A percentile compares a stretch with the other conserved stretches of the same genome.
Evolutionary conservation across 2,113 vertebrate genomes (phyloP).

Genomic region (Phoenicopterus ruber): DNA sequence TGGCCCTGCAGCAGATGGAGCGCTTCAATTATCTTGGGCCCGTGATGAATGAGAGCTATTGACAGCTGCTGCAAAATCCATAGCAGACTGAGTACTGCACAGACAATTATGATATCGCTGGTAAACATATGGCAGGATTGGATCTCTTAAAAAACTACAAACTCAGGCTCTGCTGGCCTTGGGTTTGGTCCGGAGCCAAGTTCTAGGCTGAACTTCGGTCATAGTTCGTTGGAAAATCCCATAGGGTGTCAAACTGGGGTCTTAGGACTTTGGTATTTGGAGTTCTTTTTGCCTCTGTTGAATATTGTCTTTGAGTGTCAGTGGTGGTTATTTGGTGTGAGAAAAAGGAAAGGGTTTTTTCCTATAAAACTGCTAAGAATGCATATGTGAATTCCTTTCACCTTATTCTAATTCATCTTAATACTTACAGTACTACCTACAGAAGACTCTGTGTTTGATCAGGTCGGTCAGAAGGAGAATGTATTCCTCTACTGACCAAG

Average conservation of each 20-base stretch:
- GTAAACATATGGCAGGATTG: slow-evolving; percentile 58
- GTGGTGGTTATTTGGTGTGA: not conserved
- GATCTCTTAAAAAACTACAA: slow-evolving; percentile 4
- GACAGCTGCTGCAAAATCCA: slow-evolving; percentile 70
- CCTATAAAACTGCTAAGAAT: not conserved
- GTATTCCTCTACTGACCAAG: not conserved
- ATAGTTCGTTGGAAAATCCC: not conserved
- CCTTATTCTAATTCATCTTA: not conserved
- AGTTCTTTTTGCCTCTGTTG: not conserved
- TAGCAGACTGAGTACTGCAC: slow-evolving; percentile 48
- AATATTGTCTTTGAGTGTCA: not conserved
- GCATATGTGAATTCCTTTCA: not conserved
- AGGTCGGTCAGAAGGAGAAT: not conserved
- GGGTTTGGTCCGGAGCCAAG: slow-evolving; percentile 25
- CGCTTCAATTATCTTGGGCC: slow-evolving; percentile 58
- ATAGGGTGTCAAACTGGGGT: not conserved
- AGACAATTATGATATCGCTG: slow-evolving; percentile 58
- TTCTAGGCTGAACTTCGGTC: not conserved
- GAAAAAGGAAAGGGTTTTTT: not conserved
- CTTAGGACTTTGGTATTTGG: not conserved
- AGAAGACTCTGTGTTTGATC: not conserved
- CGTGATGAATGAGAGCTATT: slow-evolving; percentile 52
- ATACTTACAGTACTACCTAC: not conserved
- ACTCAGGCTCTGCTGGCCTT: not conserved
- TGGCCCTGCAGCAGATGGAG: slow-evolving; percentile 67